Evolutionary conservation across 2,888 invertebrate genomes (phyloP).

Genomic region (Melieria crassipennis): DNA sequence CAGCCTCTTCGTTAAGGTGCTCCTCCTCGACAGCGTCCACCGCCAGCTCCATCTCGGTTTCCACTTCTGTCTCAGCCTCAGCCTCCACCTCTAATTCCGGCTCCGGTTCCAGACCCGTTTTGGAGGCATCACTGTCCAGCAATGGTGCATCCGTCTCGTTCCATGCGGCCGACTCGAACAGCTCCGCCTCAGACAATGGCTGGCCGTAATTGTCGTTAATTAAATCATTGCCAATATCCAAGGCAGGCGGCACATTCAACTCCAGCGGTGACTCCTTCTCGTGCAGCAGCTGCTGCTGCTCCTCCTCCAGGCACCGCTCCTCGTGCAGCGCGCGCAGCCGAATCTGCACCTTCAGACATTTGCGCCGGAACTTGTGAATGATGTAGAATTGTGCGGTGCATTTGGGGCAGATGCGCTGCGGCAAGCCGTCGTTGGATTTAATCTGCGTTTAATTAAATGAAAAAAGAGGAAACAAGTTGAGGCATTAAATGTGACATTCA

Average conservation of each 20-base stretch:
- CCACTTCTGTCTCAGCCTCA: slow-evolving; percentile 13
- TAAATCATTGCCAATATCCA: slow-evolving; percentile 43
- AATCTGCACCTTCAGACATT: slow-evolving; percentile 56
- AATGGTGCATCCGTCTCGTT: neutral
- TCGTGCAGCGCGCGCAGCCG: slow-evolving; percentile 49
- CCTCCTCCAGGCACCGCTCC: slow-evolving; percentile 33
- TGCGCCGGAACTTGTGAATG: slow-evolving; percentile 59
- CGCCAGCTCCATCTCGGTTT: slow-evolving; percentile 29
- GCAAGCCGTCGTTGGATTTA: slow-evolving; percentile 55
- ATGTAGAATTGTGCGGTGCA: slow-evolving; percentile 59
- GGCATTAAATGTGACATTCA: neutral
- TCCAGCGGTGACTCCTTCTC: slow-evolving; percentile 9
- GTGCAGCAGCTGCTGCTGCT: slow-evolving; percentile 10
- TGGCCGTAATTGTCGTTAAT: slow-evolving; percentile 41
- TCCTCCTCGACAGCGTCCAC: neutral
- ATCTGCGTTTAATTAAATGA: slow-evolving; percentile 46
- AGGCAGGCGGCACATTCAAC: slow-evolving; percentile 28
- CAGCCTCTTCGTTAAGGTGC: too few species aligned
- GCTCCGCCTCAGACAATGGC: slow-evolving; percentile 18
- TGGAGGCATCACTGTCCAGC: slow-evolving; percentile 2
- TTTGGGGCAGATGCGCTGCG: slow-evolving; percentile 59
- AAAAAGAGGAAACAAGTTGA: slow-evolving; percentile 5
- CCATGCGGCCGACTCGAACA: neutral
- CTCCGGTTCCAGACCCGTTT: neutral
- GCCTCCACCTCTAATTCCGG: neutral